Conservation (phyloP, 2,888 invertebrate species). For the Frankliniella intonsa region DNA sequence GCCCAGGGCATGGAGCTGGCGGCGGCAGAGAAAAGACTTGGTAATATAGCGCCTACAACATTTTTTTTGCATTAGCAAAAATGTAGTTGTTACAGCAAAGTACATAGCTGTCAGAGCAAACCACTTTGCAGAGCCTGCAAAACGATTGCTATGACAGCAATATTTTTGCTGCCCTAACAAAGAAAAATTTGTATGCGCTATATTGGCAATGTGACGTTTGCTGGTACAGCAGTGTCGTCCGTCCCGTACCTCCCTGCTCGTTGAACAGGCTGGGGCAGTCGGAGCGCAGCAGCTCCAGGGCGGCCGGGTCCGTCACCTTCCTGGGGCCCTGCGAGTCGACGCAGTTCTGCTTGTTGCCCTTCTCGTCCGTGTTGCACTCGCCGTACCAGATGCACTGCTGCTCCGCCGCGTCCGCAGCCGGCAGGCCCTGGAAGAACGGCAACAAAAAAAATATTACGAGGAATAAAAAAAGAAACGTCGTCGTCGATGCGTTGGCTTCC, state of each 20-base stretch:
- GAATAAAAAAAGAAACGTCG: background rate
- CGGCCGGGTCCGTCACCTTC: background rate
- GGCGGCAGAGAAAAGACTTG: too few species aligned
- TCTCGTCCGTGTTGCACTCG: slow-evolving; percentile 6
- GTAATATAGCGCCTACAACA: too few species aligned
- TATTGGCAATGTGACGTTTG: too few species aligned
- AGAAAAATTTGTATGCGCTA: too few species aligned
- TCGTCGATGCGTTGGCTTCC: background rate
- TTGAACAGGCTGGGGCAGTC: background rate
- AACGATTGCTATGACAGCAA: too few species aligned
- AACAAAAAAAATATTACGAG: background rate
- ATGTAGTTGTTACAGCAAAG: too few species aligned
- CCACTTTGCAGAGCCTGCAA: too few species aligned
- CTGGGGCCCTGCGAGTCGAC: background rate
- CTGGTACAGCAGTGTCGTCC: too few species aligned
- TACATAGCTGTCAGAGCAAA: too few species aligned
- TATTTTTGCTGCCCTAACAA: too few species aligned
- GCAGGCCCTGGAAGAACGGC: background rate
- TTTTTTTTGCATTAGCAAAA: too few species aligned
- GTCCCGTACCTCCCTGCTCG: background rate
- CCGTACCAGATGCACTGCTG: background rate
- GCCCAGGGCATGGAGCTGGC: too few species aligned
- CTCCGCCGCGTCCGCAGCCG: background rate
- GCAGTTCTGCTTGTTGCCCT: slow-evolving; percentile 18
- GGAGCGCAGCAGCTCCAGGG: background rate